Evolutionary conservation across 1,140 invertebrate genomes (phyloP).

Genomic region (Drosophila elegans): DNA sequence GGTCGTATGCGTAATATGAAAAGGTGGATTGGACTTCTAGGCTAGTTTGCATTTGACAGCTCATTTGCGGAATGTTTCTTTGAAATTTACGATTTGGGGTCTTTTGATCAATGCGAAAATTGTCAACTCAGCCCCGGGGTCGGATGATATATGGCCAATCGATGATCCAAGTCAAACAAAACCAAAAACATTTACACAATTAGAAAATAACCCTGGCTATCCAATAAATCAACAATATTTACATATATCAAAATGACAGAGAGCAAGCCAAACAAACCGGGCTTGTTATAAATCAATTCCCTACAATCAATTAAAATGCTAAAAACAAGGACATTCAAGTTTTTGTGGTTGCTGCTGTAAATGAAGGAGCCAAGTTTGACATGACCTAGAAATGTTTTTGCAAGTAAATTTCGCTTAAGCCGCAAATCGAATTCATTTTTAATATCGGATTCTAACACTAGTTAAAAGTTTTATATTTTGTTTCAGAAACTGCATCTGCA

Average conservation of each 20-base stretch:
- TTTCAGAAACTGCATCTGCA: no score
- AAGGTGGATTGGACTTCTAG: conserved; percentile 9
- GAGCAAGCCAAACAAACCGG: neutral
- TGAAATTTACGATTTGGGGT: conserved; percentile 29
- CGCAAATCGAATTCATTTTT: neutral
- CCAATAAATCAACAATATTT: conserved; percentile 49
- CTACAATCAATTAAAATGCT: conserved; percentile 36
- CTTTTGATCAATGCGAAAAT: conserved; percentile 42
- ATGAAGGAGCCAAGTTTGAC: conserved; percentile 10
- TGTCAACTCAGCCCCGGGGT: conserved; percentile 22
- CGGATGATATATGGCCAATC: conserved; percentile 52
- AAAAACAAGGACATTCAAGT: conserved; percentile 11
- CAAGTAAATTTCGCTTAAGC: neutral
- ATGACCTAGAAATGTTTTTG: conserved; percentile 3
- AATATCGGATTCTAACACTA: no score
- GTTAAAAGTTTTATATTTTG: no score
- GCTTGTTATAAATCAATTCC: conserved; percentile 28
- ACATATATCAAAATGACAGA: conserved; percentile 9
- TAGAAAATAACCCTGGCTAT: conserved; percentile 35
- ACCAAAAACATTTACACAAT: conserved; percentile 49
- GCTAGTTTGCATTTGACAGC: conserved; percentile 49
- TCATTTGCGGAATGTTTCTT: conserved; percentile 31
- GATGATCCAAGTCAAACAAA: conserved; percentile 39
- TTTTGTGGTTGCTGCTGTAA: conserved; percentile 2
- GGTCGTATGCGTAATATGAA: conserved; percentile 30